These are phyloP conservation scores for Strongylocentrotus purpuratus DNA, from an alignment of 35 echinoderm and acorn worm genomes.

Conservation along the genomic window DNA sequence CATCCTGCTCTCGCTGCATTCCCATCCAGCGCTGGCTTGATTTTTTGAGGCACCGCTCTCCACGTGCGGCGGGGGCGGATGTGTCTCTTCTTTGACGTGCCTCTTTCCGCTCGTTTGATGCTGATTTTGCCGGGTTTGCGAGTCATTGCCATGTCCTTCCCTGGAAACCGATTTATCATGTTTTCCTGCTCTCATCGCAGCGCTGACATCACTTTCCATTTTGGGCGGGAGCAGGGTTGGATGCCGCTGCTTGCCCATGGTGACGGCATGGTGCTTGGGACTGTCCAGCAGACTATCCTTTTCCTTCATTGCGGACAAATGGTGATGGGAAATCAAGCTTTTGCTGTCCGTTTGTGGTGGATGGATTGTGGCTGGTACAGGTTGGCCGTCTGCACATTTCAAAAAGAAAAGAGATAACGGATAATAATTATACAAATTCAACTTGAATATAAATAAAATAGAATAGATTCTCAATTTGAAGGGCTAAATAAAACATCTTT, in stretches of 20 bases:
- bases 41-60: slow-evolving; percentile 36
- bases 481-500: too few relatives aligned
- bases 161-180: slow-evolving; percentile 49
- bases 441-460: too few relatives aligned
- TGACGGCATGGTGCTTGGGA: neutral
- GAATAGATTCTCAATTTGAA: too few relatives aligned
- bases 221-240: neutral
- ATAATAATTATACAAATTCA: neutral
- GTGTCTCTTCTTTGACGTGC: slow-evolving; percentile 34
- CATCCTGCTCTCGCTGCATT: neutral
- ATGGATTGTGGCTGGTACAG: slow-evolving; percentile 8
- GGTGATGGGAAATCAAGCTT: neutral
- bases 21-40: neutral
- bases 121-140: slow-evolving; percentile 24
- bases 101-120: slow-evolving; percentile 33
- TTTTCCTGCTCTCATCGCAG: neutral
- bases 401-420: neutral
- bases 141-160: slow-evolving; percentile 40
- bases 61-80: neutral
- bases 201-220: slow-evolving; percentile 41
- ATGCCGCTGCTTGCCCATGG: slow-evolving; percentile 12
- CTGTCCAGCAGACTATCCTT: neutral
- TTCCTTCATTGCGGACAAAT: neutral
- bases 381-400: slow-evolving; percentile 14
- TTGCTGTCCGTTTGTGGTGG: slow-evolving; percentile 35